Evolutionary conservation across 1,140 invertebrate species (phyloP).

Genomic region (Drosophila melanogaster): DNA sequence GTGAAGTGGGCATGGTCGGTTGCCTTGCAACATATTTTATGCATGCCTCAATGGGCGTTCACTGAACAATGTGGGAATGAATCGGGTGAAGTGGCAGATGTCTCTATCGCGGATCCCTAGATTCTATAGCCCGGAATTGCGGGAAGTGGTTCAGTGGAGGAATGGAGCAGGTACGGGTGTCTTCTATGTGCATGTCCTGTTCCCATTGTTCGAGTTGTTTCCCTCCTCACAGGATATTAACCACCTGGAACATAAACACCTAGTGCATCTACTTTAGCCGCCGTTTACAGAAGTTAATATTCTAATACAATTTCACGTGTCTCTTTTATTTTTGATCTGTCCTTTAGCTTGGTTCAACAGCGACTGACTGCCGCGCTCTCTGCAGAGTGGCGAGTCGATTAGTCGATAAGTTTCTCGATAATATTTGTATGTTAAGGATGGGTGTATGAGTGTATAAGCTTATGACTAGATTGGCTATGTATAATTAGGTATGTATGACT

Average conservation of each 20-base stretch:
- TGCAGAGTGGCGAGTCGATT: too few species aligned
- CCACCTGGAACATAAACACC: slow-evolving; percentile 38
- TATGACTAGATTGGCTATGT: too few species aligned
- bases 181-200: slow-evolving; percentile 39
- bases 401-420: too few species aligned
- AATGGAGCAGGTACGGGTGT: neutral
- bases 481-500: too few species aligned
- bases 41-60: slow-evolving; percentile 53
- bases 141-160: slow-evolving; percentile 15
- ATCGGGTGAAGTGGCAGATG: slow-evolving; percentile 29
- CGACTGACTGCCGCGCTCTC: too few species aligned
- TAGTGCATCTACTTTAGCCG: slow-evolving; percentile 48
- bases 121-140: slow-evolving; percentile 23
- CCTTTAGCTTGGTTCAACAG: too few species aligned
- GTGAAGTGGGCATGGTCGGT: slow-evolving; percentile 28
- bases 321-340: too few species aligned
- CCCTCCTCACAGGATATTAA: slow-evolving; percentile 29
- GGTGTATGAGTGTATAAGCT: too few species aligned
- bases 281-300: too few species aligned
- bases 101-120: slow-evolving; percentile 40
- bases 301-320: too few species aligned
- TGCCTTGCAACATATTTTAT: slow-evolving; percentile 68
- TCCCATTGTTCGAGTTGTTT: slow-evolving; percentile 1
- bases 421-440: too few species aligned
- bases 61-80: slow-evolving; percentile 43